These are phyloP conservation scores for Electrona antarctica DNA, from an alignment of 2,113 vertebrate genomes.

Conservation along the genomic window DNA sequence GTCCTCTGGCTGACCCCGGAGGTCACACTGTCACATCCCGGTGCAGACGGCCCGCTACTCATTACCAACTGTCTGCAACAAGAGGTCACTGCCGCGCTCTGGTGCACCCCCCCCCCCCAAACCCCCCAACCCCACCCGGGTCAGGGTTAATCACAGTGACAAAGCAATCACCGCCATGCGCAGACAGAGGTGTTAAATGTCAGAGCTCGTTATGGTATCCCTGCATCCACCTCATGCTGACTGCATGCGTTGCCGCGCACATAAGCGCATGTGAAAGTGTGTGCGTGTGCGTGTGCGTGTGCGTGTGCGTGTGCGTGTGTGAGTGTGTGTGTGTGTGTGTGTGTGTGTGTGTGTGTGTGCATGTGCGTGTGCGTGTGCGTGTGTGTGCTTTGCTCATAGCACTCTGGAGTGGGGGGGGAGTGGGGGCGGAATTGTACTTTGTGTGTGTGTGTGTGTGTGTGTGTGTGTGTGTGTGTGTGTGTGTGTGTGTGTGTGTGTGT, in stretches of 20 bases:
- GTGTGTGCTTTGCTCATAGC: too few relatives aligned
- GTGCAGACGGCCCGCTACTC: conserved; percentile 41
- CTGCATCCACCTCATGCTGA: too few relatives aligned
- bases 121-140: conserved; percentile 12
- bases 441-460: background rate
- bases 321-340: too few relatives aligned
- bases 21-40: conserved; percentile 30
- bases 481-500: background rate
- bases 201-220: conserved; percentile 51
- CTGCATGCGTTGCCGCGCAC: too few relatives aligned
- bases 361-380: background rate
- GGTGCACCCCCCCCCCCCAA: conserved; percentile 18
- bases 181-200: conserved; percentile 45
- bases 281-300: too few relatives aligned
- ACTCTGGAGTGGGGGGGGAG: too few relatives aligned
- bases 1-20: conserved; percentile 34
- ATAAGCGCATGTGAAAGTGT: too few relatives aligned
- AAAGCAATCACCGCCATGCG: conserved; percentile 39
- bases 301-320: too few relatives aligned
- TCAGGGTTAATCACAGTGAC: conserved; percentile 63
- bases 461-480: background rate
- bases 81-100: conserved; percentile 47
- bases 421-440: too few relatives aligned
- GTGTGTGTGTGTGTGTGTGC: too few relatives aligned
- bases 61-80: conserved; percentile 57